Evolutionary conservation across 2,797 vertebrate genomes (phyloP).

Genomic region (Loris lydekkerianus): DNA sequence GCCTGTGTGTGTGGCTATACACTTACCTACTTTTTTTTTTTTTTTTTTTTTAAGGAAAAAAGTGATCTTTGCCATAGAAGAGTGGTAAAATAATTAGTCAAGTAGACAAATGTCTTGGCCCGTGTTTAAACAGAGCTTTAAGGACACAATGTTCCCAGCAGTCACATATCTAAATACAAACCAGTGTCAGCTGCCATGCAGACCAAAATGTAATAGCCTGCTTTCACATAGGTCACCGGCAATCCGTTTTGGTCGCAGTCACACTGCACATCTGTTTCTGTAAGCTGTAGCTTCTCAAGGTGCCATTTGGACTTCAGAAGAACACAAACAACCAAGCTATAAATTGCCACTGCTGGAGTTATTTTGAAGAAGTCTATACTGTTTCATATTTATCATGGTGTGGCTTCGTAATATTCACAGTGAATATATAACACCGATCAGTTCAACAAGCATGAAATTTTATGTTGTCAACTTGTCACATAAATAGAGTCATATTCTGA

Average conservation of each 20-base stretch:
- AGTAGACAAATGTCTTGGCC: slow-evolving; percentile 88
- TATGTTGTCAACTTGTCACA: slow-evolving; percentile 92
- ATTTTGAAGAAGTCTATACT: slow-evolving; percentile 91
- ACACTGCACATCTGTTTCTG: slow-evolving; percentile 91
- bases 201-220: slow-evolving; percentile 89
- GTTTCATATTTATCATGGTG: slow-evolving; percentile 91
- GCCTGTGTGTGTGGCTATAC: neutral
- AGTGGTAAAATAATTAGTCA: slow-evolving; percentile 88
- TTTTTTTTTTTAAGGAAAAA: slow-evolving; percentile 65
- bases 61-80: slow-evolving; percentile 72
- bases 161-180: slow-evolving; percentile 90
- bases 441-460: slow-evolving; percentile 93
- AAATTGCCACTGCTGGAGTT: slow-evolving; percentile 89
- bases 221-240: slow-evolving; percentile 89
- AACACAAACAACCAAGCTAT: slow-evolving; percentile 87
- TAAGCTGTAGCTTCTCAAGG: slow-evolving; percentile 88
- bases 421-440: slow-evolving; percentile 92
- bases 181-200: slow-evolving; percentile 91
- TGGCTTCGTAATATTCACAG: slow-evolving; percentile 90
- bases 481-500: slow-evolving; percentile 91
- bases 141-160: slow-evolving; percentile 89
- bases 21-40: neutral
- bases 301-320: slow-evolving; percentile 87
- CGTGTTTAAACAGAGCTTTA: slow-evolving; percentile 89
- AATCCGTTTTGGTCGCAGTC: slow-evolving; percentile 89